Base-by-base conservation (phyloP, 2,797 vertebrate species). In the Zenarchopterus dispar region DNA sequence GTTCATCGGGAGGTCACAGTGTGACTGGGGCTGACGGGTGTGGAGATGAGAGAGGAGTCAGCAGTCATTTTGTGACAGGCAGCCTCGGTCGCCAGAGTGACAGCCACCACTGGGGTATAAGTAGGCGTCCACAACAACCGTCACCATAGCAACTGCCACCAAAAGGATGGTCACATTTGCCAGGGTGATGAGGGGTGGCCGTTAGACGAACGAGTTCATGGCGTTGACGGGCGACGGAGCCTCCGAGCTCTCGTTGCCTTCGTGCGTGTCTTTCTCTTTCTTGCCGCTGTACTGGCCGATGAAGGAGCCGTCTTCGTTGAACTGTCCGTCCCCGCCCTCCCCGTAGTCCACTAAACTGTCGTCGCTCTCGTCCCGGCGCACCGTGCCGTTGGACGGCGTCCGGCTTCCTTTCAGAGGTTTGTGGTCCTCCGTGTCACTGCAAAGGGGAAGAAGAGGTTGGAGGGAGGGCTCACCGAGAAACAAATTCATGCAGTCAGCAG, bases 281-380 rank as follows among this genome's bases (percentile, higher is more conserved):
- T 97, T 98, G 84, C 97, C 97, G 56, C 97, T 99, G 82, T 99
- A 99, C 76, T 99, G 97, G 88, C 97, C 97, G 56, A 99, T 99
- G 86, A 99, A 99, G 66, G 97, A 98, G 69, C 97, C 97, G 36
- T 99, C 97, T 84, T 99, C 97, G 41, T 99, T 99, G 91, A 99
- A 99, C 84, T 98, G 97, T 50, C 97, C 97, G 10, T 99, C 98
- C 51, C 97, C 97, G n/a, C 97, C 97, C 89, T 99, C 97, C 55
- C 97, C 97, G 71, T 99, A 99, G 93, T 99, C 97, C 89, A 98
- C 97, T 88, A 99, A 92, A 89, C 97, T 99, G 90, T 98, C 97
- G 31, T 98, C 97, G 2, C 97, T 98, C 77, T 98, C 97, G 59
- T 98, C 97, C 10, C 97, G 97, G 86, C 97, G 96, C 90, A 97